Base-by-base conservation (phyloP, 2,888 invertebrate genomes). In the Agonopterix heracliana region DNA sequence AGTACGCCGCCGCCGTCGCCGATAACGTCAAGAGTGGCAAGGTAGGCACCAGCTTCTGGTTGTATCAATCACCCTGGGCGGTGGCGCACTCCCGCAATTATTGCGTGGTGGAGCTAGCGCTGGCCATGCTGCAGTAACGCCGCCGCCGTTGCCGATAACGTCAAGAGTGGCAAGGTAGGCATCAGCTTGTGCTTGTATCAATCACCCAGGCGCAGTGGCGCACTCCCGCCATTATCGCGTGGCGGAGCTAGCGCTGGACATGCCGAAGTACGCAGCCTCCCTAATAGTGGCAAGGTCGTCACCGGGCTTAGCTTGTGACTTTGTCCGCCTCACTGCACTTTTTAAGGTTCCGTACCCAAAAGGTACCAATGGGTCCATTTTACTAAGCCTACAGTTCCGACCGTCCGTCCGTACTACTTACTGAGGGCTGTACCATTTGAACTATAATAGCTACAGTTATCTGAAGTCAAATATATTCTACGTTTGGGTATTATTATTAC, bases 211-310 rank as follows among this genome's bases (percentile, higher is more conserved):
- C 96, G 53, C 89, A 96, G 68, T 98, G 98, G 98, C 91, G 96
- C 51, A 96, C 97, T 10, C 95, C 96, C 0, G 97, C 97, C 53
- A 97, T 98, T 48, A 91, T 97, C 41, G 97, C 98, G 1, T 98
- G 98, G 98, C 88, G 46, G 98, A 98, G 79, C 93, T 98, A 35
- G 96, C 96, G 0, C 90, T 98, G 5, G 97, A 96, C 47, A 97
- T 98, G 97, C 96, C 97, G 0, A 96, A 96, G 68, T 97, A 97
- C 65, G 96, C 96, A 2, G 92, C 94, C 14, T 91, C 95, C 44
- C 96, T 97, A 97, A 98, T 79, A 97, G 97, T 74, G 98, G 98
- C 64, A 97, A 97, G 92, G 97, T 95, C n/a, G n/a, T n/a, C n/a
- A n/a, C 17, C 4, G 17, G 17, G 4, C 3, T 17, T 17, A 17